Evolutionary conservation across 2,888 invertebrate genomes (phyloP), one percentile per base, ranked within the genome.

Genomic region (Lycocerus yunnanus): DNA sequence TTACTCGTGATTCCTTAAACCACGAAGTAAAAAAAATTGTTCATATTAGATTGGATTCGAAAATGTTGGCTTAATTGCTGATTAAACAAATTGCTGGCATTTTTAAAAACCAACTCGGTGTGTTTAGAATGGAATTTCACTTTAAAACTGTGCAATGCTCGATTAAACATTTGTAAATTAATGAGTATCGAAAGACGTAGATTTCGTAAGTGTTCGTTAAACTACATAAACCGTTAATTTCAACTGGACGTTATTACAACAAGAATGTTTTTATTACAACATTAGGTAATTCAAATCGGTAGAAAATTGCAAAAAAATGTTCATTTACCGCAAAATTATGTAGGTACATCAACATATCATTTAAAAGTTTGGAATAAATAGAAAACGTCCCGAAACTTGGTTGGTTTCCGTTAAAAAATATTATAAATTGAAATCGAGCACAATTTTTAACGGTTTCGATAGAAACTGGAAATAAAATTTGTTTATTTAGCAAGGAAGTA

Each of bases 1-100:
- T 78, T 73, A 77, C 77, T 78, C 77, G 74, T 72, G 78, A 77
- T 75, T 73, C 75, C 8, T 43, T 43, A 43, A 43, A 43, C 43
- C 43, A 43, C 43, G 43, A 43, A n/a, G n/a, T n/a, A 6, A n/a
- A 43, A 27, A 24, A 43, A 43, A 43, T 43, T 6, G 43, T n/a
- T 43, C n/a, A n/a, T 43, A 6, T 43, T 43, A 43, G 43, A 43
- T 43, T 43, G 43, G n/a, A 43, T 43, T 43, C n/a, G n/a, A 43
- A 43, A 43, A 43, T n/a, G 43, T 43, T 43, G n/a, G 6, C n/a
- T 43, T 43, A 43, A 43, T 43, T 43, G 43, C 43, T 43, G 43
- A 43, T 43, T 43, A 43, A 43, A 43, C 43, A 43, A 43, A 43
- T 43, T 43, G 43, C 43, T 43, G 43, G n/a, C 43, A 43, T 43